Evolutionary conservation across 2,888 invertebrate species (phyloP).

Genomic region (Andrena chrysosceles): DNA sequence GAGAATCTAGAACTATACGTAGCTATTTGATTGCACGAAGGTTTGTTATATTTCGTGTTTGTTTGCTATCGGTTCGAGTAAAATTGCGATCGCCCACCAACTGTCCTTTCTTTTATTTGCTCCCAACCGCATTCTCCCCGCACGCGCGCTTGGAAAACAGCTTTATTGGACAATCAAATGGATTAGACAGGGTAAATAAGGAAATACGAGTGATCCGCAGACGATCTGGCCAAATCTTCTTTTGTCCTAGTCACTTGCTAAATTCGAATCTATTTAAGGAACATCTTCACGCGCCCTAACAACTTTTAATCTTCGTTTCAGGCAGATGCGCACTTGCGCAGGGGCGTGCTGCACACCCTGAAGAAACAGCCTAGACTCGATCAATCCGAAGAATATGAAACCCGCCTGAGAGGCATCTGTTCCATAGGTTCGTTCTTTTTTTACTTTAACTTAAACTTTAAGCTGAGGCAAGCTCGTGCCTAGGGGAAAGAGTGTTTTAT

Average conservation of each 20-base stretch:
- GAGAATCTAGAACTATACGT: background rate
- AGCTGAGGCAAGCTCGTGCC: background rate
- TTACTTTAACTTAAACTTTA: background rate
- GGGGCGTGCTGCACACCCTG: background rate
- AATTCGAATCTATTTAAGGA: background rate
- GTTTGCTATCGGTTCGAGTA: background rate
- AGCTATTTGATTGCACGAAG: background rate
- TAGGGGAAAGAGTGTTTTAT: background rate
- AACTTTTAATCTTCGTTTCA: background rate
- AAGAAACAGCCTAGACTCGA: background rate
- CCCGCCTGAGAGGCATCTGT: background rate
- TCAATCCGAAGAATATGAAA: background rate
- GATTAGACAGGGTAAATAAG: conserved; percentile 18
- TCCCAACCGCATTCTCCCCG: background rate
- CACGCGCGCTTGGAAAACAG: background rate
- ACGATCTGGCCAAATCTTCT: background rate
- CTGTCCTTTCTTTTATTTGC: conserved; percentile 27
- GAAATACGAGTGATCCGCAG: conserved; percentile 10
- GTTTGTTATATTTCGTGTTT: background rate
- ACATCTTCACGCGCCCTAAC: background rate
- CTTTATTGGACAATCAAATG: conserved; percentile 12
- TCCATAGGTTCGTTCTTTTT: conserved; percentile 7
- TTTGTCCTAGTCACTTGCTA: background rate
- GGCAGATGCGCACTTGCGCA: background rate
- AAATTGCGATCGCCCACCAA: conserved; percentile 2